phyloP scores from a whole-genome alignment of 37 sponge, comb jelly and placozoan genomes.

The Haliclona indistincta region DNA sequence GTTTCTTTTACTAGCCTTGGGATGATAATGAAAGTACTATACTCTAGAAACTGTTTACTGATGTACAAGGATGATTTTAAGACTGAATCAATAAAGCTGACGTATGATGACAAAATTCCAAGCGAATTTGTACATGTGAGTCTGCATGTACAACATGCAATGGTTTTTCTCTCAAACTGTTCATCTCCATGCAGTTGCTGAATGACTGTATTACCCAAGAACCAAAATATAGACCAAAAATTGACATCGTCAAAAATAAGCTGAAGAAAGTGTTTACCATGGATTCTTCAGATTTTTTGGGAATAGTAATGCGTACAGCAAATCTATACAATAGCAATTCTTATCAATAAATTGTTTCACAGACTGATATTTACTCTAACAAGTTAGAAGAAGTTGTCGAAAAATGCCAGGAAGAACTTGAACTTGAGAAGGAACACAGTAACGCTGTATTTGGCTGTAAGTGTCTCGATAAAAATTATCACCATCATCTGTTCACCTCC shows the following conservation, averaged over 20 bases:
- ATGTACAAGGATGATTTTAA: too few species aligned
- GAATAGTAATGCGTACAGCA: too few species aligned
- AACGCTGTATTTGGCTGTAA: not conserved
- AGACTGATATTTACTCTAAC: too few species aligned
- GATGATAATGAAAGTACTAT: too few species aligned
- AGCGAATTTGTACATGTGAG: not conserved
- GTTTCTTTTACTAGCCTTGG: too few species aligned
- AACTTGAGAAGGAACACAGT: constrained; percentile 1
- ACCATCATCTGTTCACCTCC: too few species aligned
- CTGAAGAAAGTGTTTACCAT: not conserved
- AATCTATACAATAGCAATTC: too few species aligned
- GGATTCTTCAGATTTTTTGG: too few species aligned
- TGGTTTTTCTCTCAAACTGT: not conserved
- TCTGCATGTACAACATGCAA: not conserved
- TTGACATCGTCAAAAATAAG: not conserved
- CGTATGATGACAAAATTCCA: not conserved
- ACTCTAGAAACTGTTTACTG: too few species aligned
- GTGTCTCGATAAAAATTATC: too few species aligned
- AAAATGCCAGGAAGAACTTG: not conserved
- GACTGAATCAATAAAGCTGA: not conserved
- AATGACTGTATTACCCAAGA: not conserved
- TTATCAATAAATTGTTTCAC: too few species aligned
- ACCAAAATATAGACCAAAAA: not conserved
- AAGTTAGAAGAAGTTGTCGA: constrained; percentile 10
- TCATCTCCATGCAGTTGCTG: not conserved